Conservation (phyloP, 2,888 invertebrate genomes). For the Nephrotoma flavescens region DNA sequence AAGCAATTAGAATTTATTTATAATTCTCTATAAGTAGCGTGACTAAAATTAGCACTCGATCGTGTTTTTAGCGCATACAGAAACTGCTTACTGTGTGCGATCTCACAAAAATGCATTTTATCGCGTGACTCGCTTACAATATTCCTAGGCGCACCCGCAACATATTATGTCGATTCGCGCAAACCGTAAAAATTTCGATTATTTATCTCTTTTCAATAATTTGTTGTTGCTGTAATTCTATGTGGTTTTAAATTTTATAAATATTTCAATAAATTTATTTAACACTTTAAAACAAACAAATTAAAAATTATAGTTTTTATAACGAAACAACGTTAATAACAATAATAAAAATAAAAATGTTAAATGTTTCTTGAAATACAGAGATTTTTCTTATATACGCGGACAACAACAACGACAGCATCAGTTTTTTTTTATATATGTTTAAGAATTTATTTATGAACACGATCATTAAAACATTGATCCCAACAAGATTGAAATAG, state of each 20-base stretch:
- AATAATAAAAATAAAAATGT: background rate
- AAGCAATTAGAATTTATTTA: too few species aligned
- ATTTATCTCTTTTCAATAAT: background rate
- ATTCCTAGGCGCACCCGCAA: background rate
- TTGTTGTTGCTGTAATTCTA: background rate
- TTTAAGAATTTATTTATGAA: background rate
- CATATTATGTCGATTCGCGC: background rate
- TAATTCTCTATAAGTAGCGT: background rate
- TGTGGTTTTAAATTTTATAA: background rate
- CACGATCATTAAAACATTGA: background rate
- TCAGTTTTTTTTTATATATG: background rate
- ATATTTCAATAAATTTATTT: background rate
- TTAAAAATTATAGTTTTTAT: background rate
- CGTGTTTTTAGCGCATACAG: background rate
- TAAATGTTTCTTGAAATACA: background rate
- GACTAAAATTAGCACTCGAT: background rate
- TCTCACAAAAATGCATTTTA: background rate
- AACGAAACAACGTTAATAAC: background rate
- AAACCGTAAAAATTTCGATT: background rate
- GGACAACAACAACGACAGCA: background rate
- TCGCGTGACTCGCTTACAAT: background rate
- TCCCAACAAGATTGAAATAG: background rate
- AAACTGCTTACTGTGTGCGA: background rate
- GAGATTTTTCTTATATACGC: background rate
- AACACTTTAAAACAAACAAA: background rate